These are phyloP conservation scores for Microtus oregoni DNA, from an alignment of 2,113 vertebrate species.

Conservation along the genomic window DNA sequence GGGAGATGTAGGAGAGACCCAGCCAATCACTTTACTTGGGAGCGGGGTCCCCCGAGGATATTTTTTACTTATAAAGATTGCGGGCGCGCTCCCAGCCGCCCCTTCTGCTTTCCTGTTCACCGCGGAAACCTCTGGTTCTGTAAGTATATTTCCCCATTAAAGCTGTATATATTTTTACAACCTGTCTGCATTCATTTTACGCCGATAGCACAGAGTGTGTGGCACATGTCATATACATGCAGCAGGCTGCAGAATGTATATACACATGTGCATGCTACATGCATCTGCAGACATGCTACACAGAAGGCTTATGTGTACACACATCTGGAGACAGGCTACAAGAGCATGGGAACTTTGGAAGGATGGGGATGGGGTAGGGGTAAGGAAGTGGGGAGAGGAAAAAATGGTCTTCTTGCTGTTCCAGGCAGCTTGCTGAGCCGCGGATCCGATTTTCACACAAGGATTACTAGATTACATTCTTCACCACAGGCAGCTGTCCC, in stretches of 20 bases:
- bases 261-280: background rate
- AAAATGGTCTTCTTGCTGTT: constrained; percentile 34
- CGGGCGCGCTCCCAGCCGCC: too few relatives aligned
- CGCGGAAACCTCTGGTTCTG: too few relatives aligned
- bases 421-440: constrained; percentile 38
- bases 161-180: too few relatives aligned
- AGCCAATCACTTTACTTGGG: too few relatives aligned
- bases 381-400: too few relatives aligned
- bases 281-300: background rate
- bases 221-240: background rate
- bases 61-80: too few relatives aligned
- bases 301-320: background rate
- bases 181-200: too few relatives aligned
- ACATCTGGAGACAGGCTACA: background rate
- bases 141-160: too few relatives aligned
- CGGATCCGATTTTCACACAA: constrained; percentile 73
- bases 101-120: too few relatives aligned
- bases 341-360: background rate
- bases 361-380: background rate
- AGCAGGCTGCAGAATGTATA: background rate
- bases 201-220: too few relatives aligned
- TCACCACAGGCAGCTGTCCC: constrained; percentile 79
- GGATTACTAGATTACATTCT: constrained; percentile 81
- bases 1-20: too few relatives aligned
- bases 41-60: too few relatives aligned